A percentile compares a stretch with the other conserved stretches of the same genome.
Evolutionary conservation across 2,113 vertebrate species (phyloP).

Genomic region (Telmatochromis bifrenatus): DNA sequence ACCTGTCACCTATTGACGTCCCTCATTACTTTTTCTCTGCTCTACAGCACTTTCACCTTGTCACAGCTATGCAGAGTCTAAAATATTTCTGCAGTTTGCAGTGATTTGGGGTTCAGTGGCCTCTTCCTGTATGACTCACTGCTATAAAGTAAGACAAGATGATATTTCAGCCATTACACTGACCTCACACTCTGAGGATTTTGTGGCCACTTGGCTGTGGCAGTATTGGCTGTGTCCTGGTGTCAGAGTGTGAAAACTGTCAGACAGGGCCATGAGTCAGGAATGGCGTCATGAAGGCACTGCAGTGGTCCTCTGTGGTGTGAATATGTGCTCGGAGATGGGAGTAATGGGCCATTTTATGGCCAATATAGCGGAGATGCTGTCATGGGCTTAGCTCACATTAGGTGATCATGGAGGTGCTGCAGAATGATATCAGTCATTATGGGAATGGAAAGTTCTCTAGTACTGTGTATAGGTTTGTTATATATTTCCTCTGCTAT

Average conservation of each 20-base stretch:
- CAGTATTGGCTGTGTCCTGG: neutral
- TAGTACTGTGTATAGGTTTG: neutral
- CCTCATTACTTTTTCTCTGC: neutral
- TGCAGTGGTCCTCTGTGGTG: neutral
- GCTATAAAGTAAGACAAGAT: neutral
- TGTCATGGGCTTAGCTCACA: neutral
- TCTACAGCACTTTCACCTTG: neutral
- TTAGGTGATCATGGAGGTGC: neutral
- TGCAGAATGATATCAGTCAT: neutral
- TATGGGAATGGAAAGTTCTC: neutral
- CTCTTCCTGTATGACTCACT: conserved; percentile 23
- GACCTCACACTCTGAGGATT: neutral
- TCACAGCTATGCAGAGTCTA: neutral
- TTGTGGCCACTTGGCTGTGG: conserved; percentile 3
- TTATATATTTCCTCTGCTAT: neutral
- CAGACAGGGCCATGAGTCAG: conserved; percentile 35
- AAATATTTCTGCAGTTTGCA: neutral
- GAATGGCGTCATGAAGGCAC: conserved; percentile 19
- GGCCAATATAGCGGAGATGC: neutral
- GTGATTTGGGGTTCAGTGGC: neutral
- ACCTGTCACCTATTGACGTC: neutral
- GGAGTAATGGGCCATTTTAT: conserved; percentile 37
- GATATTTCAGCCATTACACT: neutral
- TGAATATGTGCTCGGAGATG: neutral
- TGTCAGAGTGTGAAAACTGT: conserved; percentile 29